phyloP scores from a whole-genome alignment of 2,797 vertebrate species.

The Sebastes matsubarae region DNA sequence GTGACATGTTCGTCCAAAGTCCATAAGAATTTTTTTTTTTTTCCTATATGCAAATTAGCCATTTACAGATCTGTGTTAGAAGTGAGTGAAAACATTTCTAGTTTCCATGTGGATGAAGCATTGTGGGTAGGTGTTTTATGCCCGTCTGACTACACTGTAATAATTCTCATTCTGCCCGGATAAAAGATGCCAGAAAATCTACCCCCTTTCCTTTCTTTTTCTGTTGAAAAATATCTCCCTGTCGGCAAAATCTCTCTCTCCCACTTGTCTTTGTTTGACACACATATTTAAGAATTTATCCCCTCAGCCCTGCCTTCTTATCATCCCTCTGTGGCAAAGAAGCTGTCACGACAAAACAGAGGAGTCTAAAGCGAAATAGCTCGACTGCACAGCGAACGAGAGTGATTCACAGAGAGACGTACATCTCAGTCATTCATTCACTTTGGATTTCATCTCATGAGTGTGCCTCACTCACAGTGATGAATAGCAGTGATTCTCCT shows the following conservation, averaged over 20 bases:
- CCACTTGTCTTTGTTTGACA: slow-evolving; percentile 47
- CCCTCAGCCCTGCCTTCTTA: slow-evolving; percentile 32
- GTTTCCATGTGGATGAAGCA: slow-evolving; percentile 5
- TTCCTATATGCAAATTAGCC: not conserved
- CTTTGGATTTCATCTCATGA: slow-evolving; percentile 50
- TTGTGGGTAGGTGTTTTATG: slow-evolving; percentile 15
- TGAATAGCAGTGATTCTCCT: slow-evolving; percentile 35
- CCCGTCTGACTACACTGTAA: not conserved
- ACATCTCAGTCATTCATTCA: slow-evolving; percentile 33
- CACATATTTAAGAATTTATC: slow-evolving; percentile 46
- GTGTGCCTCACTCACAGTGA: slow-evolving; percentile 38
- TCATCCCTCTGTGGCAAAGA: slow-evolving; percentile 21
- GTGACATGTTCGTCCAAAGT: not conserved
- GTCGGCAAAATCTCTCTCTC: slow-evolving; percentile 25
- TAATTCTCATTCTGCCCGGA: slow-evolving; percentile 32
- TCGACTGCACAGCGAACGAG: not conserved
- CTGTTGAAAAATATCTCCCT: slow-evolving; percentile 33
- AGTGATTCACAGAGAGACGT: slow-evolving; percentile 17
- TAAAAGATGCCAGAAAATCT: slow-evolving; percentile 29
- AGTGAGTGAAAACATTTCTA: not conserved
- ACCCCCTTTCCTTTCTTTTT: not conserved
- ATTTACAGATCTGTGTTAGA: not conserved
- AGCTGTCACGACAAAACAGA: slow-evolving; percentile 13
- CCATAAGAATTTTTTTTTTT: too few relatives aligned
- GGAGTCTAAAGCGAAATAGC: slow-evolving; percentile 12